Conservation (phyloP, 2,113 vertebrate genomes). For the Miniopterus natalensis region DNA sequence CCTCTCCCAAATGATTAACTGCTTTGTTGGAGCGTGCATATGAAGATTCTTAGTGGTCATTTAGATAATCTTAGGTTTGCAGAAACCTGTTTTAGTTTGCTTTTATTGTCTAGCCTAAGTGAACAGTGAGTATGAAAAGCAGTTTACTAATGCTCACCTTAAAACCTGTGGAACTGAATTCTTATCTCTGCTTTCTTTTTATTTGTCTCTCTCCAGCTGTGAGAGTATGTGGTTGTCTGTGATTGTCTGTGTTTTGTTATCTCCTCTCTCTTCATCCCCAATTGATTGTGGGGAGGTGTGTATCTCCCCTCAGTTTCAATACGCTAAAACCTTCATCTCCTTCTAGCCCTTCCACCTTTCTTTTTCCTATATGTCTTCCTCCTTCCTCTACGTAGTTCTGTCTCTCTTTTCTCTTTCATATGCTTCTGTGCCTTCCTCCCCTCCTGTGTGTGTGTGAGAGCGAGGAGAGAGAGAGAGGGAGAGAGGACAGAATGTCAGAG, state of each 20-base stretch:
- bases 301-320: conserved; percentile 42
- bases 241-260: background rate
- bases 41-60: conserved; percentile 13
- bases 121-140: background rate
- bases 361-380: conserved; percentile 24
- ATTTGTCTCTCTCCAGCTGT: conserved; percentile 38
- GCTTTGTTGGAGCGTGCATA: background rate
- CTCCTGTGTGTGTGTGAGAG: background rate
- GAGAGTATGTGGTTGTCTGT: background rate
- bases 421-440: background rate
- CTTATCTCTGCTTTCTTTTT: conserved; percentile 39
- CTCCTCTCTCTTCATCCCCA: background rate
- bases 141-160: background rate
- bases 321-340: conserved; percentile 2
- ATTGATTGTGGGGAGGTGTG: background rate
- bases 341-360: background rate
- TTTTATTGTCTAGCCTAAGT: conserved; percentile 24
- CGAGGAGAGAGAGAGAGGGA: background rate
- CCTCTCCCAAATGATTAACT: background rate
- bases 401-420: background rate
- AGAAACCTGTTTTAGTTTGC: conserved; percentile 49
- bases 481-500: background rate
- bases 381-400: background rate
- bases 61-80: conserved; percentile 17
- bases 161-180: conserved; percentile 26